Evolutionary conservation across 2,888 invertebrate genomes (phyloP), one percentile per base, ranked within the genome.

Genomic region (Nyleta sp.): DNA sequence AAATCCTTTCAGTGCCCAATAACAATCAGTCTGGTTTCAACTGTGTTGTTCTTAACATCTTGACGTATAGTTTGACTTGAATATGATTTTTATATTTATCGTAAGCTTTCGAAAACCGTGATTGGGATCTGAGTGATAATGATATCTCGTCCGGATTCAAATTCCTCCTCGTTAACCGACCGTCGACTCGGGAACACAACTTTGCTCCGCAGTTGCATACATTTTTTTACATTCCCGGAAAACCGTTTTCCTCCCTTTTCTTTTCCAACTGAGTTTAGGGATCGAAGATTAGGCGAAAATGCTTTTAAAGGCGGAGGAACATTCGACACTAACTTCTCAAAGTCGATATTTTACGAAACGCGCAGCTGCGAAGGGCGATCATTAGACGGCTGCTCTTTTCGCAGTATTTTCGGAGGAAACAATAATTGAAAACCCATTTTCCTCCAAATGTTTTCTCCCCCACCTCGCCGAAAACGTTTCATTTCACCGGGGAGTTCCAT

Each of bases 201-300:
- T 44, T 35, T 31, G 17, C 33, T 50, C 18, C 17, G 20, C 22
- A 5, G 17, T 46, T 46, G 52, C 11, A 60, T 8, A n/a, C n/a
- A n/a, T n/a, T n/a, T 44, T 53, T 35, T 35, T 2, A n/a, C 1
- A 15, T 42, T 28, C n/a, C 22, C 20, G 3, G 22, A 31, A 44
- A 18, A 13, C 5, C 13, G n/a, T 38, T 46, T 52, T 22, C 18
- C 6, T 40, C 31, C 35, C 5, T 28, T 35, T 44, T 35, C 15
- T 65, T 40, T 31, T 40, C 22, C 8, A 46, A 52, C 7, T 33
- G 13, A n/a, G 31, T 15, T 40, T 17, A n/a, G 17, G 46, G 60
- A 50, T 57, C 13, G 33, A 68, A 70, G 75, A 76, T 76, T 76
- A 76, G 46, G 70, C 70, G 76, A 70, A 76, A 70, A 76, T 52